Percentiles rank a stretch among this genome's conserved stretches.
phyloP scores from a whole-genome alignment of 2,113 vertebrate genomes.

The Helogale parvula region DNA sequence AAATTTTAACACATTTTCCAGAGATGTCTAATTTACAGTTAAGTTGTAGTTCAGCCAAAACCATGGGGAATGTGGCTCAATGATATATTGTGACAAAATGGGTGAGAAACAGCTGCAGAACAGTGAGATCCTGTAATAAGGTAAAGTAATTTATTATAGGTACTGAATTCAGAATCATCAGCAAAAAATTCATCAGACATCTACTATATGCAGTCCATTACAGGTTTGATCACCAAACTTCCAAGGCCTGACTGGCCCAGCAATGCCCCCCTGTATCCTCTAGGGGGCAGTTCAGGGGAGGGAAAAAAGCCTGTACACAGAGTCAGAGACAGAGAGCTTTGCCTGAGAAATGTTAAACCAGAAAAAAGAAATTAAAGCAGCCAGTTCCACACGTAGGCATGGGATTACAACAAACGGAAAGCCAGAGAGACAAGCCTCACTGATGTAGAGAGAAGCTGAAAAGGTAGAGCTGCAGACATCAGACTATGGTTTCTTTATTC shows the following conservation, averaged over 20 bases:
- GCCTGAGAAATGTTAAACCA: not conserved
- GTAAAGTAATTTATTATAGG: not conserved
- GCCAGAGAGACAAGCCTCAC: not conserved
- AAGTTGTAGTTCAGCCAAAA: not conserved
- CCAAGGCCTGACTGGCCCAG: not conserved
- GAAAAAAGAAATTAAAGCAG: slow-evolving; percentile 11
- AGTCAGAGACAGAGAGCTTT: not conserved
- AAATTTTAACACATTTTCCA: slow-evolving; percentile 37
- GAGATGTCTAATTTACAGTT: slow-evolving; percentile 23
- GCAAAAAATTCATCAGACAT: not conserved
- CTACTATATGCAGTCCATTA: not conserved
- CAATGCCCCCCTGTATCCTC: not conserved
- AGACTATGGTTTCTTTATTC: not conserved
- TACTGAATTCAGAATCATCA: not conserved
- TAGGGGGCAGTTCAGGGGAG: not conserved
- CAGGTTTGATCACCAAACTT: not conserved
- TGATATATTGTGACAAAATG: slow-evolving; percentile 48
- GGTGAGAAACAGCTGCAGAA: slow-evolving; percentile 49
- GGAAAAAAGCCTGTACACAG: not conserved
- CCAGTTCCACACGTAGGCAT: not conserved
- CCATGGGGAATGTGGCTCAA: not conserved
- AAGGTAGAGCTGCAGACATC: not conserved
- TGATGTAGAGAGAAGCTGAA: not conserved
- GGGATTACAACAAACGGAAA: not conserved
- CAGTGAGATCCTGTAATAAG: not conserved